These are phyloP conservation scores for Microplitis demolitor DNA, from an alignment of 1,140 invertebrate species.

Conservation along the genomic window DNA sequence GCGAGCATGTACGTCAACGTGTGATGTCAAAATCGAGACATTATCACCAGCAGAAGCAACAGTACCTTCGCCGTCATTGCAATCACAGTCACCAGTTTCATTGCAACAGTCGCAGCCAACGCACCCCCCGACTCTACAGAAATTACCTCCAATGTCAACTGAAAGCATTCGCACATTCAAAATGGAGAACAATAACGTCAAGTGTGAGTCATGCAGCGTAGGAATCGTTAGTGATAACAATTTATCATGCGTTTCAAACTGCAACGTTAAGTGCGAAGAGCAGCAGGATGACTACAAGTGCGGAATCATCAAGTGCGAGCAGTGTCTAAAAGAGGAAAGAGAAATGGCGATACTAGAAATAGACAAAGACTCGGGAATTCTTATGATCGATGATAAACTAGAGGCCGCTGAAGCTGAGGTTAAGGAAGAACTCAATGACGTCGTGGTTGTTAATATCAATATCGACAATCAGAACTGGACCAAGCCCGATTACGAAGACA, in stretches of 20 bases:
- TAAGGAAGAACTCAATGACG: conserved; percentile 54
- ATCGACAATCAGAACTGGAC: conserved; percentile 43
- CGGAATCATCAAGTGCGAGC: conserved; percentile 56
- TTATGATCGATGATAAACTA: conserved; percentile 54
- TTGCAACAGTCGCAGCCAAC: too few relatives aligned
- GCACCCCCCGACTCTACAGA: too few relatives aligned
- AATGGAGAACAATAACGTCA: conserved; percentile 58
- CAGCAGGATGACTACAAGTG: conserved; percentile 49
- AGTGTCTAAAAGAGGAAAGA: conserved; percentile 51
- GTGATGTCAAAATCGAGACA: conserved; percentile 56
- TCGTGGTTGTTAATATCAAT: conserved; percentile 38
- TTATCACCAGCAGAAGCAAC: conserved; percentile 48
- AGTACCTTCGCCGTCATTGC: conserved; percentile 39
- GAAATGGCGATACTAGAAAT: conserved; percentile 55
- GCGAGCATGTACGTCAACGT: conserved; percentile 51
- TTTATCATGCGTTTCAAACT: conserved; percentile 49
- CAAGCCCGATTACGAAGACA: conserved; percentile 56
- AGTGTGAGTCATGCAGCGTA: conserved; percentile 56
- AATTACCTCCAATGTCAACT: conserved; percentile 5
- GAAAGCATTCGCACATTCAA: conserved; percentile 47
- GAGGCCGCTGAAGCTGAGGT: conserved; percentile 52
- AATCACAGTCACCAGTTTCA: too few relatives aligned
- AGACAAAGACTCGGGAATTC: conserved; percentile 57
- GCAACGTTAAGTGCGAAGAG: conserved; percentile 56
- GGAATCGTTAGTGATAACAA: conserved; percentile 42